Evolutionary conservation across 2,888 invertebrate genomes (phyloP).

Genomic region (Ichneumon xanthorius): DNA sequence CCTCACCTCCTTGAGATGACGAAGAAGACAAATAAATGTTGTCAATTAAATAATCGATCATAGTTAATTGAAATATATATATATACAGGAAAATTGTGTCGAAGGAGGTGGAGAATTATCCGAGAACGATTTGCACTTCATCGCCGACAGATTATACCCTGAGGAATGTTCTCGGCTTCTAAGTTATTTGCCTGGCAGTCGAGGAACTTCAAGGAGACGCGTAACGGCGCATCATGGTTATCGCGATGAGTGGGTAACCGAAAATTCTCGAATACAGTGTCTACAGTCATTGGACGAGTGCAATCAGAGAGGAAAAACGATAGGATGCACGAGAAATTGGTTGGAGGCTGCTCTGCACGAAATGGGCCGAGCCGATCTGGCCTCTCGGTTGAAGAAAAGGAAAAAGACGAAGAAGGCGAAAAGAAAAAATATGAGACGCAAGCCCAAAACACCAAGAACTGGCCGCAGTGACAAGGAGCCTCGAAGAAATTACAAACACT

Average conservation of each 20-base stretch:
- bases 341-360: conserved; percentile 43
- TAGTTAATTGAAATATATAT: background rate
- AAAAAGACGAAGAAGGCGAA: conserved; percentile 6
- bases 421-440: conserved; percentile 10
- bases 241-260: conserved; percentile 37
- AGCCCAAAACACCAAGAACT: conserved; percentile 3
- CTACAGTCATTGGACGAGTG: conserved; percentile 60
- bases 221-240: background rate
- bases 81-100: conserved; percentile 23
- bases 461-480: conserved; percentile 7
- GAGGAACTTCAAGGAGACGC: conserved; percentile 4
- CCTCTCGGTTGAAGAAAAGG: conserved; percentile 44
- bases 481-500: background rate
- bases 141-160: conserved; percentile 62
- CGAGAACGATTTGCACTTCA: conserved; percentile 61
- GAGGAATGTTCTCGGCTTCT: conserved; percentile 64
- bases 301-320: conserved; percentile 53
- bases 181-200: conserved; percentile 33
- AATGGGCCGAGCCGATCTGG: conserved; percentile 64
- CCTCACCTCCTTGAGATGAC: background rate
- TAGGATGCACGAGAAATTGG: conserved; percentile 59
- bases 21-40: background rate
- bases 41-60: background rate
- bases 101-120: conserved; percentile 57
- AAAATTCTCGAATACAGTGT: conserved; percentile 41